phyloP scores from a whole-genome alignment of 2,113 vertebrate species.

The Scomber scombrus region DNA sequence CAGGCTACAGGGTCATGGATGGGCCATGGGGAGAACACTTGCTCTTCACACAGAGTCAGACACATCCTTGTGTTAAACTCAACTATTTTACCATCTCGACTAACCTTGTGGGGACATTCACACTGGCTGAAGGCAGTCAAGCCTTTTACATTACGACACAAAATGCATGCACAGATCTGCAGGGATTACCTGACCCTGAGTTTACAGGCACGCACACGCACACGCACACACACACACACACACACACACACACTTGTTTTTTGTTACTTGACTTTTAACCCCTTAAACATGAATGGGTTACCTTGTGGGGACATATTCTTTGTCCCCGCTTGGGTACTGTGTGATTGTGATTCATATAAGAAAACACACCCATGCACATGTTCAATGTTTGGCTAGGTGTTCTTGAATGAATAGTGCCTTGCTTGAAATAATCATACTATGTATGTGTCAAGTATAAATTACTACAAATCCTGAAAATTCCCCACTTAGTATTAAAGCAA shows the following conservation, averaged over 20 bases:
- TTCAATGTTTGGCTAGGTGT: conserved; percentile 16
- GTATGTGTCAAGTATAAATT: conserved; percentile 48
- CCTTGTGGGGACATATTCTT: neutral
- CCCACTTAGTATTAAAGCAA: conserved; percentile 42
- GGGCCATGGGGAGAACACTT: conserved; percentile 63
- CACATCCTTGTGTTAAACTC: conserved; percentile 30
- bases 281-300: conserved; percentile 19
- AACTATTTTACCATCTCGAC: conserved; percentile 32
- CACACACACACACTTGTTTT: too few species aligned
- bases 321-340: neutral
- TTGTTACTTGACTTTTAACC: neutral
- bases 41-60: conserved; percentile 47
- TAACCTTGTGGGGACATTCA: conserved; percentile 53
- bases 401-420: conserved; percentile 36
- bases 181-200: conserved; percentile 35
- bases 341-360: neutral
- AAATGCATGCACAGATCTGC: conserved; percentile 38
- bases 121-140: conserved; percentile 43
- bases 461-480: conserved; percentile 40
- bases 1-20: conserved; percentile 72
- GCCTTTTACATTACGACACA: conserved; percentile 37
- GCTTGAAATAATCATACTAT: conserved; percentile 45
- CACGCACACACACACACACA: too few species aligned
- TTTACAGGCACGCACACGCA: neutral
- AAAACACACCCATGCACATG: conserved; percentile 9